phyloP scores from a whole-genome alignment of 2,888 invertebrate genomes.

The Andrena haemorrhoa region DNA sequence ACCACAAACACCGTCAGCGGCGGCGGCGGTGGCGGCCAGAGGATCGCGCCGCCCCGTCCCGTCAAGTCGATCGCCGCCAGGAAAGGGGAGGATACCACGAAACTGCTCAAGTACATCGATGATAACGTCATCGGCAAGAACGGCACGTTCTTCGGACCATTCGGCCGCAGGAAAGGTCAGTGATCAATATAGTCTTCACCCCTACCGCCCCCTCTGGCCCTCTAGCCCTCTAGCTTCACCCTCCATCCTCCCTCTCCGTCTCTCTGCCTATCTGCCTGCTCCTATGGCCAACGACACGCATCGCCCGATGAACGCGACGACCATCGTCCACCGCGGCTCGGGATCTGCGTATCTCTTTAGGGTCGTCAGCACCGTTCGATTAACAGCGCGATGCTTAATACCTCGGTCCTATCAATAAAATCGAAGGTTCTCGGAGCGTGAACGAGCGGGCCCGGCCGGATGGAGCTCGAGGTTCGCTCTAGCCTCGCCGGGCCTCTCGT shows the following conservation, averaged over 20 bases:
- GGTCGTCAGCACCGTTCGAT: slow-evolving; percentile 47
- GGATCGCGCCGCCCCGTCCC: slow-evolving; percentile 81
- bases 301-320: slow-evolving; percentile 14
- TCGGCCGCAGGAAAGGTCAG: slow-evolving; percentile 92
- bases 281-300: slow-evolving; percentile 32
- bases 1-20: slow-evolving; percentile 27
- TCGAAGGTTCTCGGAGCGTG: slow-evolving; percentile 34
- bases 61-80: slow-evolving; percentile 84
- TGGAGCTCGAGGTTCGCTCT: neutral
- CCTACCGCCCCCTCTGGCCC: slow-evolving; percentile 27
- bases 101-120: slow-evolving; percentile 92
- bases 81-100: slow-evolving; percentile 89
- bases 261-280: neutral
- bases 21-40: slow-evolving; percentile 61
- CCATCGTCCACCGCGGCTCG: slow-evolving; percentile 25
- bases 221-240: neutral
- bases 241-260: neutral
- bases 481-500: neutral
- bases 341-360: slow-evolving; percentile 17
- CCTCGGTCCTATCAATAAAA: slow-evolving; percentile 34
- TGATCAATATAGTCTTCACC: slow-evolving; percentile 70
- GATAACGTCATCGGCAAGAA: slow-evolving; percentile 93
- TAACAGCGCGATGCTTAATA: neutral
- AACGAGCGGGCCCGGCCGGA: neutral
- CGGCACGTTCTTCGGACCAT: slow-evolving; percentile 93